A percentile compares a stretch with the other conserved stretches of the same genome.
Evolutionary conservation across 2,113 vertebrate species (phyloP).

Genomic region (Spea multiplicata): DNA sequence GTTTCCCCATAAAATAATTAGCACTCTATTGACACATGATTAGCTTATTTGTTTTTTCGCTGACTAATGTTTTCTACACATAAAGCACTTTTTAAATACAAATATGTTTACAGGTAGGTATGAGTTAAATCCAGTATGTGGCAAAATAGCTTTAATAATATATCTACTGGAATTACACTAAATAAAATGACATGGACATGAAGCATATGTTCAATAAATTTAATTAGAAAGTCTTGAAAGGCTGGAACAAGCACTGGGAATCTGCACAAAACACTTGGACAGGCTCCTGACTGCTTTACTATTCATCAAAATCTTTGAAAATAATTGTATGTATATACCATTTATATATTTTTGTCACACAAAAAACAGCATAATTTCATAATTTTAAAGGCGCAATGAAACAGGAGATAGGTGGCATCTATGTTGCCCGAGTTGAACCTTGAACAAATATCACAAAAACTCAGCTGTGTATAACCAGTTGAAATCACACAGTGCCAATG

Average conservation of each 20-base stretch:
- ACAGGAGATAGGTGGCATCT: no score
- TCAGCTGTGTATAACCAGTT: no score
- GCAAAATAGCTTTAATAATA: neutral
- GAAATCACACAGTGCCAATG: no score
- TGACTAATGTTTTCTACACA: no score
- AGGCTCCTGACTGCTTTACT: slow-evolving; percentile 39
- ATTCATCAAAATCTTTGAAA: slow-evolving; percentile 35
- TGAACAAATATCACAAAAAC: no score
- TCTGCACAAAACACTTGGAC: slow-evolving; percentile 29
- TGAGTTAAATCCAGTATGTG: neutral
- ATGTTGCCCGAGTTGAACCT: no score
- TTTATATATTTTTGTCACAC: neutral
- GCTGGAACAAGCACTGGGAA: slow-evolving; percentile 29
- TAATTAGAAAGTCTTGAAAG: slow-evolving; percentile 32
- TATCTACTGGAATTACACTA: slow-evolving; percentile 20
- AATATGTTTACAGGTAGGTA: neutral
- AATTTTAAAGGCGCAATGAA: no score
- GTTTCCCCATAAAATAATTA: no score
- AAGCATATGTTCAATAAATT: slow-evolving; percentile 39
- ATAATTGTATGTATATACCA: slow-evolving; percentile 38
- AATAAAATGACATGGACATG: slow-evolving; percentile 33
- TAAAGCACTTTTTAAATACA: no score
- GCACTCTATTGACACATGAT: no score
- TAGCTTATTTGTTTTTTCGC: no score
- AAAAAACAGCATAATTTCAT: no score